These are phyloP conservation scores for Philereme vetulata DNA, from an alignment of 2,888 invertebrate species.

Conservation along the genomic window DNA sequence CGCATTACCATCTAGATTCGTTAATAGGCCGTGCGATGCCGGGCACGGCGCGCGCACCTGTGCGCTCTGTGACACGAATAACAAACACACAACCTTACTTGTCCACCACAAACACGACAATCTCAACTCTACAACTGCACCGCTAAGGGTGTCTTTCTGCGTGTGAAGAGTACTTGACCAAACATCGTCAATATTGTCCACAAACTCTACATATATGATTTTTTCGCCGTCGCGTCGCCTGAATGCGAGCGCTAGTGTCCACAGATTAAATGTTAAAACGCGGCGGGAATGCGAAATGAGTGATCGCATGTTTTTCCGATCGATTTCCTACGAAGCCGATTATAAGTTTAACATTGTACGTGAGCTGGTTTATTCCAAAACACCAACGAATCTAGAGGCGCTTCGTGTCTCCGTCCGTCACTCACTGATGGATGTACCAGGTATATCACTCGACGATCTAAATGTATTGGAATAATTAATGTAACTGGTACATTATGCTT, in stretches of 20 bases:
- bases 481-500: no score
- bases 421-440: no score
- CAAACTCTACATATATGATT: slow-evolving; percentile 49
- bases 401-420: slow-evolving; percentile 11
- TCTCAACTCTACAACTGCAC: slow-evolving; percentile 20
- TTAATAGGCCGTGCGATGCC: slow-evolving; percentile 40
- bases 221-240: slow-evolving; percentile 49
- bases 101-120: slow-evolving; percentile 3
- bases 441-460: no score
- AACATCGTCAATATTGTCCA: slow-evolving; percentile 51
- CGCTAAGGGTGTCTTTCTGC: neutral
- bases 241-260: slow-evolving; percentile 49
- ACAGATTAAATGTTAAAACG: slow-evolving; percentile 60
- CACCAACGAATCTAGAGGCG: slow-evolving; percentile 1
- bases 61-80: slow-evolving; percentile 65
- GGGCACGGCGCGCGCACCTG: slow-evolving; percentile 62
- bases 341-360: slow-evolving; percentile 45
- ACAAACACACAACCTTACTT: slow-evolving; percentile 39
- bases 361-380: slow-evolving; percentile 25
- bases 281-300: slow-evolving; percentile 56
- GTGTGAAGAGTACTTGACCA: slow-evolving; percentile 8
- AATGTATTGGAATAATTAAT: no score
- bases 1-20: slow-evolving; percentile 37
- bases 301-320: slow-evolving; percentile 46
- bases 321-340: slow-evolving; percentile 51